Evolutionary conservation across 2,113 vertebrate species (phyloP).

Genomic region (Rhizomys pruinosus): DNA sequence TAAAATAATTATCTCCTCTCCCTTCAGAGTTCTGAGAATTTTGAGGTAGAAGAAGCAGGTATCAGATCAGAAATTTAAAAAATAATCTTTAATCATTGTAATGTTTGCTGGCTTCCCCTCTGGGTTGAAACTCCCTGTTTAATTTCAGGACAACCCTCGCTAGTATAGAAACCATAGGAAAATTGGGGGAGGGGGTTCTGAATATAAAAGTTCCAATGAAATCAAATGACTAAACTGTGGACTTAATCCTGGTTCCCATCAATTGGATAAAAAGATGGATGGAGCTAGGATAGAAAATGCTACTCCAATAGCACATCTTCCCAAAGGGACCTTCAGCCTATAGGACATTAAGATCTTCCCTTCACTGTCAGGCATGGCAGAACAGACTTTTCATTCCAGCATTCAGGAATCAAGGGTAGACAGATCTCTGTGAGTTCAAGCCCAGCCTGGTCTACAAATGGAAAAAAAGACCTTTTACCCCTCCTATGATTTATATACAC

Average conservation of each 20-base stretch:
- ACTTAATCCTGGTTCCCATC: not conserved
- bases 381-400: no score
- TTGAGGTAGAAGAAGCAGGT: not conserved
- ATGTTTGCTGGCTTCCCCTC: not conserved
- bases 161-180: not conserved
- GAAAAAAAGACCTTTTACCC: not conserved
- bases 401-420: no score
- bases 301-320: not conserved
- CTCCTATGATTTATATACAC: not conserved
- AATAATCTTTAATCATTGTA: not conserved
- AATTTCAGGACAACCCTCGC: not conserved
- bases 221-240: not conserved
- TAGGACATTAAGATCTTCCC: not conserved
- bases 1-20: not conserved
- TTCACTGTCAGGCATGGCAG: no score
- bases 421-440: no score
- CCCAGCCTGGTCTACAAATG: no score
- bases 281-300: not conserved
- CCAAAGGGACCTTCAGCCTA: not conserved
- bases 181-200: not conserved
- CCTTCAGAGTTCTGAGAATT: not conserved
- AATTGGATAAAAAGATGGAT: not conserved
- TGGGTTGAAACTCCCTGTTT: not conserved
- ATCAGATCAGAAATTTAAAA: not conserved
- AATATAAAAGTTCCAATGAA: not conserved